Conservation (phyloP, 1,140 invertebrate genomes). For the Magallana angulata region DNA sequence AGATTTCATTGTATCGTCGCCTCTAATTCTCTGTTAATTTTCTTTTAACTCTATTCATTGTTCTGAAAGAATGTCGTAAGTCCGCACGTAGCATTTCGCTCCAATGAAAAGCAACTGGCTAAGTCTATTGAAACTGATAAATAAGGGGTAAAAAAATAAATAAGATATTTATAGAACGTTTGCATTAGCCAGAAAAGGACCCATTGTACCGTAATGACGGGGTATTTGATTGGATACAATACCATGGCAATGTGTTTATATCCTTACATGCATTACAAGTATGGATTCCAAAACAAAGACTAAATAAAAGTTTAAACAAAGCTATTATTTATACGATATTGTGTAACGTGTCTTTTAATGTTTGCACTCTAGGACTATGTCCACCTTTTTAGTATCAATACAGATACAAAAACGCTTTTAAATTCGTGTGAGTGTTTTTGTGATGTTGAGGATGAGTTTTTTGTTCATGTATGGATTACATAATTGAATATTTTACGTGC, state of each 20-base stretch:
- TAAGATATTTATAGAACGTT: constrained; percentile 25
- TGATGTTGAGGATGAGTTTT: neutral
- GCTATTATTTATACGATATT: constrained; percentile 4
- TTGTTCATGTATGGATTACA: neutral
- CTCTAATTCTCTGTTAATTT: constrained; percentile 24
- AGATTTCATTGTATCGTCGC: constrained; percentile 3
- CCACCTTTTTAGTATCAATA: neutral
- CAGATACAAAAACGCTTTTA: constrained; percentile 26
- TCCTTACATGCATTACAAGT: neutral
- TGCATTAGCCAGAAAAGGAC: neutral
- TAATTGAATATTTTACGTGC: neutral
- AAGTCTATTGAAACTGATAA: constrained; percentile 36
- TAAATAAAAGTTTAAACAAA: constrained; percentile 17
- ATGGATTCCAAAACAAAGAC: constrained; percentile 11
- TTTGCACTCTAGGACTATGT: neutral
- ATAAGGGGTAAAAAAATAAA: neutral
- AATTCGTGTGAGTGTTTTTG: neutral
- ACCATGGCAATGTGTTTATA: neutral
- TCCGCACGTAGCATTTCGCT: constrained; percentile 18
- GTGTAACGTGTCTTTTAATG: neutral
- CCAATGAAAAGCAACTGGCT: constrained; percentile 14
- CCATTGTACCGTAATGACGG: constrained; percentile 7
- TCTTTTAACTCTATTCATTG: constrained; percentile 37
- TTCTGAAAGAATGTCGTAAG: constrained; percentile 31
- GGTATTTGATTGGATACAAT: constrained; percentile 16